Evolutionary conservation across 2,797 vertebrate species (phyloP), one percentile per base, ranked within the genome.

Genomic region (Poliocrania exsul): DNA sequence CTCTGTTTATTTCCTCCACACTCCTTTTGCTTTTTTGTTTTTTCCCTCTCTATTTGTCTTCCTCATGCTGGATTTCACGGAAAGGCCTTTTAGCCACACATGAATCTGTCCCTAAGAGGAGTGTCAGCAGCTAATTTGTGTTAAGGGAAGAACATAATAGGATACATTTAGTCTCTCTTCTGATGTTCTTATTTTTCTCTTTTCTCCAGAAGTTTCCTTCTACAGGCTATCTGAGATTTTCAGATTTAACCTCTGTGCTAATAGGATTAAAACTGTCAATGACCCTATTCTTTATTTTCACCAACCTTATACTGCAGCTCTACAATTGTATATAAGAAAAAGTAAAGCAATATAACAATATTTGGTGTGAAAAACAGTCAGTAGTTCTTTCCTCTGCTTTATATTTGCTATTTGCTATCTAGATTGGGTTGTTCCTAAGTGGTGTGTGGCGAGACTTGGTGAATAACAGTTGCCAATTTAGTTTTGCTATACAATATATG

Each of bases 401-500:
- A 35, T 29, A 20, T 25, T 75, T 69, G 10, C 3, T 80, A 29
- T 57, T 56, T 89, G 13, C 16, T 53, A 26, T 65, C 46, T 83
- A 64, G 2, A 42, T 31, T 85, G 11, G 3, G 31, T 49, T 61
- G 3, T 5, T 21, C 7, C 18, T 61, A 71, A 51, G 9, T 16
- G 4, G 24, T 84, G 12, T 12, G 16, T 47, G 31, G 25, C 54
- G 6, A 78, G 6, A 51, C 15, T 24, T 35, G 10, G 10, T 71
- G 40, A 56, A 67, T 26, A 81, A 26, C 12, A 24, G 9, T 16
- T 64, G 21, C 37, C 10, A 38, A 16, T 84, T 74, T 33, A 15
- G 7, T 89, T 92, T 56, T 35, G 5, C 12, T 46, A 19, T 82
- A 62, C 0, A 0, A 2, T 25, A 7, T 17, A 23, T 47, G 9